Evolutionary conservation across 2,888 invertebrate species (phyloP).

Genomic region (Tetheella fluctuosa): DNA sequence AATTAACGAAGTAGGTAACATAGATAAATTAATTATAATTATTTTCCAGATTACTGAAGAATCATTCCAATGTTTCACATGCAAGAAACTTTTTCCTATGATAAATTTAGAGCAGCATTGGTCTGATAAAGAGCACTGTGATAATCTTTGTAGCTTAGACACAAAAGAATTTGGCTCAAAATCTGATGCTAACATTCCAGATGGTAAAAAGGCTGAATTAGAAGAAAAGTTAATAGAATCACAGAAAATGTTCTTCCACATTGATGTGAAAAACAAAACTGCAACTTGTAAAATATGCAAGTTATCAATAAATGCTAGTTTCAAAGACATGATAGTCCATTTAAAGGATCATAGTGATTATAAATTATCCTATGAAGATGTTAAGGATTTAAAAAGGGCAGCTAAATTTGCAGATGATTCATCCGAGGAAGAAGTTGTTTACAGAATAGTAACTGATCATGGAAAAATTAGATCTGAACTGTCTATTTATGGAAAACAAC

Average conservation of each 20-base stretch:
- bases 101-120: conserved; percentile 37
- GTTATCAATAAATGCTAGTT: conserved; percentile 30
- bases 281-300: conserved; percentile 54
- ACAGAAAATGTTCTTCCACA: conserved; percentile 39
- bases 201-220: conserved; percentile 23
- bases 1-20: not conserved
- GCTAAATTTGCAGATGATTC: conserved; percentile 12
- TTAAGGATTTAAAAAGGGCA: not conserved
- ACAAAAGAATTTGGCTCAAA: conserved; percentile 13
- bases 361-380: not conserved
- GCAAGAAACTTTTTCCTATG: conserved; percentile 40
- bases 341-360: conserved; percentile 32
- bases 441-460: conserved; percentile 36
- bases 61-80: conserved; percentile 57
- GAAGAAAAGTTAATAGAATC: conserved; percentile 32
- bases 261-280: conserved; percentile 38
- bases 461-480: conserved; percentile 54
- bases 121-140: conserved; percentile 20
- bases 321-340: conserved; percentile 36
- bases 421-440: conserved; percentile 23
- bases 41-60: conserved; percentile 50
- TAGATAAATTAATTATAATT: not conserved
- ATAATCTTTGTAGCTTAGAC: conserved; percentile 4
- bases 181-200: conserved; percentile 13
- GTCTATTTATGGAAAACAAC: conserved; percentile 49